Base-by-base conservation (phyloP, 2,888 invertebrate genomes). In the Anarsia innoxiella region DNA sequence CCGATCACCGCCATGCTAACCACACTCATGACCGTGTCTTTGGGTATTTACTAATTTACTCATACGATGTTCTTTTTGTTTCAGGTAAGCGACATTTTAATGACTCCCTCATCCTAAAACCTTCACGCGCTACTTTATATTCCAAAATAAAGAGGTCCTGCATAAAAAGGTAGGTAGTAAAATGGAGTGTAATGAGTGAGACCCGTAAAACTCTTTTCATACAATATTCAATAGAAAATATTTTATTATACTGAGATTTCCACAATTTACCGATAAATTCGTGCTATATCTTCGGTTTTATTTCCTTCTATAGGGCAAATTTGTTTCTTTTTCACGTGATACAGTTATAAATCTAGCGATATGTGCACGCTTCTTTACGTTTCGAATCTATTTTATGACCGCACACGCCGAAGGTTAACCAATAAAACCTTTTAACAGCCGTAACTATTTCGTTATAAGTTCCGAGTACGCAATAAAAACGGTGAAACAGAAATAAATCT, bases 351-450 rank as follows among this genome's bases (percentile, higher is more conserved):
- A 78, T 76, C 74, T 75, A 73, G 63, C 63, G 61, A 60, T 66
- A 72, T 71, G 74, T 70, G 75, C 76, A 74, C 75, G 72, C 69
- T 74, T 66, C 76, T 80, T 77, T 72, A 72, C 31, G 78, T 77
- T 74, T 71, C 73, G 82, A 79, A 84, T 79, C 74, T 73, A 80
- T 84, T 84, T 84, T 82, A 84, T 78, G 73, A 71, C 75, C 75
- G 68, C 76, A 73, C 70, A 76, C 73, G 69, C 73, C 77, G 72
- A 84, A 84, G 80, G 83, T 80, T 80, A 80, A 79, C 84, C 80
- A 80, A 83, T 84, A 84, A 84, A 84, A 84, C 76, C 82, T 80
- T 79, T 82, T 83, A 83, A 82, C 82, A 82, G 78, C 74, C 79
- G 78, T 79, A 77, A 80, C 79, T 83, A 82, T 82, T 83, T 82